Base-by-base conservation (phyloP, 2,113 vertebrate genomes). In the Embiotoca jacksoni region DNA sequence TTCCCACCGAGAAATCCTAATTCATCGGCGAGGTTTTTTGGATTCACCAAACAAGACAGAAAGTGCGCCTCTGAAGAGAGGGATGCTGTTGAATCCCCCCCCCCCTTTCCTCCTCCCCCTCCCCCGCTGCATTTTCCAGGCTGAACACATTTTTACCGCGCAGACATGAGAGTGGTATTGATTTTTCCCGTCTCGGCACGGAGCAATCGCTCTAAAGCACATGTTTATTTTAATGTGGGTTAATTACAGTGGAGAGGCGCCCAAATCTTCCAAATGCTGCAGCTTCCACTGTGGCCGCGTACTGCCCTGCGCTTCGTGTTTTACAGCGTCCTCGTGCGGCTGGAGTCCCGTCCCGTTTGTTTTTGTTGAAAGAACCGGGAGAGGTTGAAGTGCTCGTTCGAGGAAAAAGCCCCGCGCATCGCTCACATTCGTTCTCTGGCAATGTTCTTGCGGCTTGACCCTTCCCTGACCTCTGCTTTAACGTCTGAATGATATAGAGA, bases 381-480 rank as follows among this genome's bases (percentile, higher is more conserved):
- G 44, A 23, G 76, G 47, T 68, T 69, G 62, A 60, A 75, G 65
- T 58, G 59, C 50, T 83, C 73, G 74, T 58, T 23, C 68, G 72
- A 85, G 61, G 72, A 70, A 75, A 79, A 75, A 79, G 59, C 65
- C 36, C 23, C 5, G 30, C 65, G 59, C 10, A 86, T 90, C 55
- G 49, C 23, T 86, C 84, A 74, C 59, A 58, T 66, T 82, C 57
- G 16, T 71, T 80, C 64, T 57, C 52, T 16, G 4, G 47, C 61
- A 58, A 47, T 86, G 66, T 75, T 78, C 23, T 54, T 3, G 23
- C 35, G 64, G 50, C 58, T 49, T 92, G 91, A 92, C 92, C 91
- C 85, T 81, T 90, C 55, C 33, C 37, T 93, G 91, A 94, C 90
- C 1, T 92, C 89, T 59, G 72, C 72, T 84, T 23, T 89, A 88